A percentile compares a stretch with the other conserved stretches of the same genome.
Evolutionary conservation across 2,797 vertebrate species (phyloP).

Genomic region (Remorina albescens): DNA sequence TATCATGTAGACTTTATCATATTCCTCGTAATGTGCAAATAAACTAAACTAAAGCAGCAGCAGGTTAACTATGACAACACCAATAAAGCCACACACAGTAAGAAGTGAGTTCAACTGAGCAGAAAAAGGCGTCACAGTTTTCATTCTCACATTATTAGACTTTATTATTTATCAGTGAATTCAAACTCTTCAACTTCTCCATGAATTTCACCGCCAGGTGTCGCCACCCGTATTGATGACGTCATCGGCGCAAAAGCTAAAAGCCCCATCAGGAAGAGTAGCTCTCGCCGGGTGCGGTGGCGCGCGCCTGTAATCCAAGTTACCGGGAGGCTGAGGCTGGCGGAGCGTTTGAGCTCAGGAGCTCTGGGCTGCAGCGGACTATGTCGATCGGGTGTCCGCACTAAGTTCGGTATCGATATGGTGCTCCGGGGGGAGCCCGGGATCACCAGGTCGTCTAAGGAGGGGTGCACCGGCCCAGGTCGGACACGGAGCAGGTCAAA

Average conservation of each 20-base stretch:
- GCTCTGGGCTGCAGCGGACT: constrained; percentile 74
- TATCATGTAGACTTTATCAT: too few species aligned
- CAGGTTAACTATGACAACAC: too few species aligned
- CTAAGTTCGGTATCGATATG: constrained; percentile 72
- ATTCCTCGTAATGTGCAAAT: too few species aligned
- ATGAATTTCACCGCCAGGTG: neutral
- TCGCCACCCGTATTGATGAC: neutral
- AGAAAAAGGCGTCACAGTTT: too few species aligned
- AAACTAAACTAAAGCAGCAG: too few species aligned
- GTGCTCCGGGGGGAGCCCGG: constrained; percentile 74
- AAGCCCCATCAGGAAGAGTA: fast-evolving
- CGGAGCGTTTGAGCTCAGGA: constrained; percentile 75
- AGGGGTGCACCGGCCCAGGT: constrained; percentile 80
- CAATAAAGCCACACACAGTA: too few species aligned
- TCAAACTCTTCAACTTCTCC: neutral
- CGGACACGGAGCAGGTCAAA: constrained; percentile 82
- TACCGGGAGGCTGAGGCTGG: constrained; percentile 71
- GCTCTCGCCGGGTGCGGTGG: constrained; percentile 46
- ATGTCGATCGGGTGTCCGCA: constrained; percentile 72
- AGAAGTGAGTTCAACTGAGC: too few species aligned
- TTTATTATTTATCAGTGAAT: neutral
- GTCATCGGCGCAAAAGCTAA: neutral
- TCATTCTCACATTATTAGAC: too few species aligned
- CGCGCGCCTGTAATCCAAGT: constrained; percentile 64
- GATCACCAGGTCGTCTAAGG: constrained; percentile 75